Evolutionary conservation across 2,797 vertebrate species (phyloP).

Genomic region (Ctenopoma kingsleyae): DNA sequence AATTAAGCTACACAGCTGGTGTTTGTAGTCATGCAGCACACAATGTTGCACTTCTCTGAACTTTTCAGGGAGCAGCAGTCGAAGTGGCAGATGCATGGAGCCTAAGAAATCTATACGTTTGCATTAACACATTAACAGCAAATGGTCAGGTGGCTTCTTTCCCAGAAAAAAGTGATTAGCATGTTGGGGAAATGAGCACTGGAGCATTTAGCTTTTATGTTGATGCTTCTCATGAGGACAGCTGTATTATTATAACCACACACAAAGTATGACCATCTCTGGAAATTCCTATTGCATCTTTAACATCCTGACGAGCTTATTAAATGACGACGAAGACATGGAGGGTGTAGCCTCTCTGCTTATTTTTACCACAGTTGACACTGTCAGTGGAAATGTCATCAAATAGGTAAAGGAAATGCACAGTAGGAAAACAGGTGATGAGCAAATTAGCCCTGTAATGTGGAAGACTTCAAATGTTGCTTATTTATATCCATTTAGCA

Average conservation of each 20-base stretch:
- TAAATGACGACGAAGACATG: constrained; percentile 11
- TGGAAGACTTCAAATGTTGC: background rate
- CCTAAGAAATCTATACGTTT: constrained; percentile 16
- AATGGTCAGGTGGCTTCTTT: constrained; percentile 19
- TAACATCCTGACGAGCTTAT: constrained; percentile 19
- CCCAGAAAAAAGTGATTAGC: constrained; percentile 13
- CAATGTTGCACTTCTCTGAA: constrained; percentile 28
- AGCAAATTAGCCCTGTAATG: constrained; percentile 12
- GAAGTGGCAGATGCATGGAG: constrained; percentile 19
- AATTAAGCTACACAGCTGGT: constrained; percentile 54
- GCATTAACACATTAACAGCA: constrained; percentile 7
- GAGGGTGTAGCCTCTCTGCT: constrained; percentile 14
- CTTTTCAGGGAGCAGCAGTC: background rate
- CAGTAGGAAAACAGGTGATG: constrained; percentile 12
- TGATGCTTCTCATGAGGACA: constrained; percentile 8
- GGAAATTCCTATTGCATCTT: constrained; percentile 30
- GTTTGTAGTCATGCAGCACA: constrained; percentile 16
- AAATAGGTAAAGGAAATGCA: constrained; percentile 2
- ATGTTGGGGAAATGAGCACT: constrained; percentile 4
- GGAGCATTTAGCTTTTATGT: constrained; percentile 36
- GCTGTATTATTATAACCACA: constrained; percentile 14
- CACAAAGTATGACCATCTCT: constrained; percentile 5
- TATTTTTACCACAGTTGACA: constrained; percentile 28
- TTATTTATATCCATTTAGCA: constrained; percentile 7
- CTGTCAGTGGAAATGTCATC: constrained; percentile 11